A percentile compares a stretch with the other conserved stretches of the same genome.
Evolutionary conservation across 2,113 vertebrate species (phyloP).

Genomic region (Jaculus jaculus): DNA sequence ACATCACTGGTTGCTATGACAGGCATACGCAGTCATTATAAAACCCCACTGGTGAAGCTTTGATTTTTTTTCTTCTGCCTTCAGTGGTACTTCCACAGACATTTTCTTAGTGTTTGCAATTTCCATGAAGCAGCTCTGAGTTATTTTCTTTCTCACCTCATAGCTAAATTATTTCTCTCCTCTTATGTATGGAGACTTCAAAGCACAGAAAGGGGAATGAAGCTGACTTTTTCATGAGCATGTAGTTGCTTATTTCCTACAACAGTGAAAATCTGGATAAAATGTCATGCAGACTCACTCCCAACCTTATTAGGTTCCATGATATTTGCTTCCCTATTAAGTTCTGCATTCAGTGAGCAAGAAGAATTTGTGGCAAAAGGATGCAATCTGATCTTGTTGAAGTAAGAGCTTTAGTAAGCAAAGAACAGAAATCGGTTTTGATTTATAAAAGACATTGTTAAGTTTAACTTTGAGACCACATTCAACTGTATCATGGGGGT

Average conservation of each 20-base stretch:
- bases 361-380: background rate
- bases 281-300: background rate
- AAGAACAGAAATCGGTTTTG: background rate
- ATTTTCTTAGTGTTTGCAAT: background rate
- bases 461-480: background rate
- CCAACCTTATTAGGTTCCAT: background rate
- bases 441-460: constrained; percentile 19
- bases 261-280: background rate
- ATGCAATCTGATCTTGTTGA: background rate
- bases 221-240: background rate
- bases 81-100: background rate
- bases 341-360: background rate
- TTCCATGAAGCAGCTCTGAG: background rate
- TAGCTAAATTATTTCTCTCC: background rate
- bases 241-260: background rate
- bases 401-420: background rate
- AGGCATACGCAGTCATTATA: background rate
- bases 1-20: no score
- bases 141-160: background rate
- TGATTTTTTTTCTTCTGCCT: background rate
- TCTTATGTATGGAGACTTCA: background rate
- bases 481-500: background rate
- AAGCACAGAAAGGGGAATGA: background rate
- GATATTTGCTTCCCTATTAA: background rate
- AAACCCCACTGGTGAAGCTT: background rate